Evolutionary conservation across 2,113 vertebrate species (phyloP).

Genomic region (Brachionichthys hirsutus): DNA sequence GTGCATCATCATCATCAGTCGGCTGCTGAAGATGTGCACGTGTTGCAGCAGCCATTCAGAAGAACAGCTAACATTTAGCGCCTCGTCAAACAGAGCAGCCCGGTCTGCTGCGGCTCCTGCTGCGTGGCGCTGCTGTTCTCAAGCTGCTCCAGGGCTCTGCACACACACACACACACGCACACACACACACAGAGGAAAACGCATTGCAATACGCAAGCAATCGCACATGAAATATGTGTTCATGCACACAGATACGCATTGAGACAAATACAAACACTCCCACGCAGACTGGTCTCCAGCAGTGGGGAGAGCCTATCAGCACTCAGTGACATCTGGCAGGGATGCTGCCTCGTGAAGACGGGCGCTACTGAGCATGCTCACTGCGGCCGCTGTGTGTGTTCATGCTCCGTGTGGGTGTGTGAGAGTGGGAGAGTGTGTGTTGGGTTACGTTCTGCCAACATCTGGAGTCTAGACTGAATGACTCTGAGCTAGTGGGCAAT

Average conservation of each 20-base stretch:
- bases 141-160: constrained; percentile 56
- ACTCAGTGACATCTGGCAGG: constrained; percentile 83
- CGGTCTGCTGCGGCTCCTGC: constrained; percentile 60
- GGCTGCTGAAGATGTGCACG: constrained; percentile 58
- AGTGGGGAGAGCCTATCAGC: constrained; percentile 77
- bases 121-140: constrained; percentile 56
- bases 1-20: constrained; percentile 59
- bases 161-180: constrained; percentile 27
- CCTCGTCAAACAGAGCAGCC: constrained; percentile 67
- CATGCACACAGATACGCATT: not conserved
- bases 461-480: constrained; percentile 88
- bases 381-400: constrained; percentile 9
- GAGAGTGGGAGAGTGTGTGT: constrained; percentile 42
- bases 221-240: too few relatives aligned
- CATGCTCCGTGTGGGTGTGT: constrained; percentile 18
- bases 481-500: constrained; percentile 71
- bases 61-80: constrained; percentile 72
- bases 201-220: too few relatives aligned
- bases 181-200: constrained; percentile 2
- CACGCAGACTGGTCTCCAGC: constrained; percentile 49
- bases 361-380: constrained; percentile 53
- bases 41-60: constrained; percentile 67
- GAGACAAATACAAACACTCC: constrained; percentile 45
- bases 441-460: constrained; percentile 70
- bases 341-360: constrained; percentile 61